Percentiles rank a stretch among this genome's conserved stretches.
phyloP scores from a whole-genome alignment of 1,140 invertebrate species.

The Ridgeia piscesae region DNA sequence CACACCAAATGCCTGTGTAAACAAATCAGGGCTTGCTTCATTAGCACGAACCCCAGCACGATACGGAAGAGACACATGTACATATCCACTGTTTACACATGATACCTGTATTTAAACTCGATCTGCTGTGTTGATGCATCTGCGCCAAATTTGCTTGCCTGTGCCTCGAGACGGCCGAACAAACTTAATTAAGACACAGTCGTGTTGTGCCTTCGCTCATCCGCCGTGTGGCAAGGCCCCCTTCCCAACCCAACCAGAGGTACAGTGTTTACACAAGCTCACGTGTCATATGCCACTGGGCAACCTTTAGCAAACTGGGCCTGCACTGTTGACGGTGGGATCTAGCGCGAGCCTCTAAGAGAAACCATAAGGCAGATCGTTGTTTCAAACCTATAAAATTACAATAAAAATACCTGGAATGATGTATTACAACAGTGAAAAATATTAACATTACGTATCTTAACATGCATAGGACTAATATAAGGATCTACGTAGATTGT shows the following conservation, averaged over 20 bases:
- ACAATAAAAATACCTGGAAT: no score
- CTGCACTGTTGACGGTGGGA: neutral
- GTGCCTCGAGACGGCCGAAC: neutral
- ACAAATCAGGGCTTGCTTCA: neutral
- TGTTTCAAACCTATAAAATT: no score
- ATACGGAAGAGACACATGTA: neutral
- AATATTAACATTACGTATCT: no score
- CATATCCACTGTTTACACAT: neutral
- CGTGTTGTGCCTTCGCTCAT: neutral
- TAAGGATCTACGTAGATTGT: no score
- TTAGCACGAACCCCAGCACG: neutral
- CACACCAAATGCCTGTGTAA: neutral
- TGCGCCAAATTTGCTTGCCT: neutral
- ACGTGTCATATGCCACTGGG: neutral
- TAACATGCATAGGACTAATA: no score
- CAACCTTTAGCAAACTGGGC: neutral
- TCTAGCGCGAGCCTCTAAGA: no score
- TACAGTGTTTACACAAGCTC: neutral
- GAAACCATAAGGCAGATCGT: no score
- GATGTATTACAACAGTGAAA: no score
- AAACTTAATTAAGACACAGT: neutral
- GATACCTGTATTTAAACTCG: neutral
- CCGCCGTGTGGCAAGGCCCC: neutral
- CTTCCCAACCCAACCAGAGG: neutral
- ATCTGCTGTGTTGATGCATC: neutral